Evolutionary conservation across 2,888 invertebrate genomes (phyloP).

Genomic region (Clusia tigrina): DNA sequence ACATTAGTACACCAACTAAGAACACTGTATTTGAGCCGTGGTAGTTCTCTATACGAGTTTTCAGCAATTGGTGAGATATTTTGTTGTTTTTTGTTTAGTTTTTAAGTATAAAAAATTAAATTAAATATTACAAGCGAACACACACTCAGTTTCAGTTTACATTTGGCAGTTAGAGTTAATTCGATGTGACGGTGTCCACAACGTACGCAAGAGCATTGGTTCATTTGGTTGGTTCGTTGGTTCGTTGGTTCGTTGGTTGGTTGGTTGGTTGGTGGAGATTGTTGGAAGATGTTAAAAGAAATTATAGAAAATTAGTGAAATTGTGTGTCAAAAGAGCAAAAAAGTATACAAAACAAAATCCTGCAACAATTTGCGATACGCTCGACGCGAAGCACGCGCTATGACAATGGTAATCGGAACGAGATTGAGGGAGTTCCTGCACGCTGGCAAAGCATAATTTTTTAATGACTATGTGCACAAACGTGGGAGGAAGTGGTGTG

Average conservation of each 20-base stretch:
- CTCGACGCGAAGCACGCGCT: constrained; percentile 37
- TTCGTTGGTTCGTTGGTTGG: neutral
- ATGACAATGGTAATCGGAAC: constrained; percentile 64
- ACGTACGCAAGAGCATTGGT: neutral
- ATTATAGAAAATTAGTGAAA: constrained; percentile 16
- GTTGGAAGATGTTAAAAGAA: neutral
- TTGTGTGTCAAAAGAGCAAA: constrained; percentile 24
- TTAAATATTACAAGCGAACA: neutral
- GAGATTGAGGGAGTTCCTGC: neutral
- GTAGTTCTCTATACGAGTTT: constrained; percentile 84
- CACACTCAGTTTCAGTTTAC: too few species aligned
- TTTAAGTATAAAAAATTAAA: neutral
- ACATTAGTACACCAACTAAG: constrained; percentile 97
- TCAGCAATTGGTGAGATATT: neutral
- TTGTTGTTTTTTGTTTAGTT: neutral
- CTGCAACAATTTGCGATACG: constrained; percentile 1
- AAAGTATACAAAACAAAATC: constrained; percentile 14
- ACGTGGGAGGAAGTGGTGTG: too few species aligned
- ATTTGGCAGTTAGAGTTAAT: too few species aligned
- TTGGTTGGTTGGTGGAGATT: neutral
- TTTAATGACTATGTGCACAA: neutral
- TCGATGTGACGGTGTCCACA: too few species aligned
- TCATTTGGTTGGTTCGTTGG: neutral
- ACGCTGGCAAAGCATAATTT: neutral
- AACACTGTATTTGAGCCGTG: constrained; percentile 97